Evolutionary conservation across 2,797 vertebrate genomes (phyloP), one percentile per base, ranked within the genome.

Genomic region (Lacerta agilis): DNA sequence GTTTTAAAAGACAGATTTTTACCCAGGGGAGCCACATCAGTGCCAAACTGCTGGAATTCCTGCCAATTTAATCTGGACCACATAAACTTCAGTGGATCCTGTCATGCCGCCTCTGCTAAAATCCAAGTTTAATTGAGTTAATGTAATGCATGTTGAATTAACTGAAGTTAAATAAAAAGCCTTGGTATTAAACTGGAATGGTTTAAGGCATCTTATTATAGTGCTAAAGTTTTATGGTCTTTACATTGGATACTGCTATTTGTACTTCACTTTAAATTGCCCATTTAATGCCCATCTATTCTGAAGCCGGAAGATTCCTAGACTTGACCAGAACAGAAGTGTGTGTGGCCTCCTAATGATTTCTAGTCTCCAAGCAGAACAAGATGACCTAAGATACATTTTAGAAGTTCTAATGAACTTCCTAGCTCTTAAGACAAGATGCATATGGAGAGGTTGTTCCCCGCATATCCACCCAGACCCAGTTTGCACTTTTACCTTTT

Each of bases 401-500:
- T 64, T 67, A 87, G 82, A 41, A 81, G 85, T 55, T 78, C 38
- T 36, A 0, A 1, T 58, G 67, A 45, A 75, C 45, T 41, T 1
- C 55, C 85, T 76, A 90, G 88, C 82, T 87, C 84, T 72, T 86
- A 76, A 17, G n/a, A 80, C 73, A 38, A 84, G 45, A 25, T 83
- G 1, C 61, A 13, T 64, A 38, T 75, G 2, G 7, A 75, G 17
- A 33, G 8, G 38, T 23, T 10, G 7, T 0, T 36, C 1, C 83
- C 79, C 78, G 29, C 84, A 55, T 55, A 1, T 55, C 49, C 49
- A 71, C 7, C 29, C 83, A 90, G 27, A 73, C 64, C 7, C 17
- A 49, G 4, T 36, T 87, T 27, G 2, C 25, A 82, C 77, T 18
- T 85, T 90, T 94, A 98, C 98, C 98, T 99, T 99, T 89, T 97